phyloP scores from a whole-genome alignment of 2,113 vertebrate species.

The Antennarius striatus region DNA sequence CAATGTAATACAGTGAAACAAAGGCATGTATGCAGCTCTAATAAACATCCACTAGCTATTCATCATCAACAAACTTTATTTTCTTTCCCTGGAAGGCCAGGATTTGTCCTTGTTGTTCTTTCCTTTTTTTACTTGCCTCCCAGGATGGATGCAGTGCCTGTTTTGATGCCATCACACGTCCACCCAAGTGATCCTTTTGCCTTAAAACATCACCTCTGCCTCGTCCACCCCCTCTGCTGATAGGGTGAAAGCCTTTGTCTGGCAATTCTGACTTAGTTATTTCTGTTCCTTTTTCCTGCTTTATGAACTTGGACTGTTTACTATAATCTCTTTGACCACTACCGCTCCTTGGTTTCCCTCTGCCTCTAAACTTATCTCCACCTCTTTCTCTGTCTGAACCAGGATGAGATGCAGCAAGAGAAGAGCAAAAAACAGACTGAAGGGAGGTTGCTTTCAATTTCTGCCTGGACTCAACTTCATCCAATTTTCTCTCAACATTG shows the following conservation, averaged over 20 bases:
- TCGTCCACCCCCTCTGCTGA: conserved; percentile 32
- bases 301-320: conserved; percentile 38
- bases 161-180: conserved; percentile 48
- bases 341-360: conserved; percentile 5
- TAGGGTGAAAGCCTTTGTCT: conserved; percentile 2
- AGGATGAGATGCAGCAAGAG: conserved; percentile 73
- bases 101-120: conserved; percentile 89
- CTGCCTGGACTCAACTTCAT: conserved; percentile 58
- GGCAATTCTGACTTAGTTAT: conserved; percentile 8
- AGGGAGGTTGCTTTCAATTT: conserved; percentile 69
- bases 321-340: conserved; percentile 24
- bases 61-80: conserved; percentile 90
- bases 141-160: conserved; percentile 93
- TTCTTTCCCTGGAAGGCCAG: conserved; percentile 93
- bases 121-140: conserved; percentile 93
- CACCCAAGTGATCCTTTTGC: conserved; percentile 26
- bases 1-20: background rate
- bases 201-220: conserved; percentile 15
- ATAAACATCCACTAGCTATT: conserved; percentile 36
- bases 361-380: conserved; percentile 23
- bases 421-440: conserved; percentile 85
- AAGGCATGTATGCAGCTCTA: background rate
- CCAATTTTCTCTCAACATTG: conserved; percentile 35
- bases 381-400: conserved; percentile 25
- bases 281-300: conserved; percentile 3